phyloP scores from a whole-genome alignment of 2,888 invertebrate genomes.

The Aelia acuminata region DNA sequence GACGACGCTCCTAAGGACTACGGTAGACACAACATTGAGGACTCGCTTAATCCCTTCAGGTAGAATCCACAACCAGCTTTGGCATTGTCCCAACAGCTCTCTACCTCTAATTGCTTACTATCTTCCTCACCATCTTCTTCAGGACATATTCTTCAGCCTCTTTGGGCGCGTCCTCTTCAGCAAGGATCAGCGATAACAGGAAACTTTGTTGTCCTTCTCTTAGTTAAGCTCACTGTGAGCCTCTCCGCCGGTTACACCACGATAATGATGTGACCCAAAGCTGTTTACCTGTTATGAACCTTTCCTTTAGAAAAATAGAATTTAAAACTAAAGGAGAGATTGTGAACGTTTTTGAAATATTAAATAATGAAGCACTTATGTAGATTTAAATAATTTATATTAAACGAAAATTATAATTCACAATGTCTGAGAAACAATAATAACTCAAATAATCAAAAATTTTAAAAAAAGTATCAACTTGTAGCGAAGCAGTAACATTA shows the following conservation, averaged over 20 bases:
- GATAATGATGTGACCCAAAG: not conserved
- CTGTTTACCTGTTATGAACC: not conserved
- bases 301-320: not conserved
- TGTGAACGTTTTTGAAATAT: too few relatives aligned
- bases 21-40: not conserved
- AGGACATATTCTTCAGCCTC: not conserved
- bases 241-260: not conserved
- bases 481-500: too few relatives aligned
- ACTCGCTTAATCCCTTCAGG: not conserved
- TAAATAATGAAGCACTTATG: too few relatives aligned
- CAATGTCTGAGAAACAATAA: too few relatives aligned
- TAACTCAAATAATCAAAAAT: too few relatives aligned
- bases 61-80: not conserved
- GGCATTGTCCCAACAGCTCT: not conserved
- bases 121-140: not conserved
- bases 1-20: too few relatives aligned
- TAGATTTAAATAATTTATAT: too few relatives aligned
- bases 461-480: too few relatives aligned
- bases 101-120: not conserved
- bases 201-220: not conserved
- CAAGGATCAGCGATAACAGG: constrained; percentile 1
- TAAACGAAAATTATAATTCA: too few relatives aligned
- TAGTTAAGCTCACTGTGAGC: not conserved
- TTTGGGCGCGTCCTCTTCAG: not conserved
- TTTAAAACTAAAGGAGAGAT: too few relatives aligned